Percentiles rank a stretch among this genome's conserved stretches.
Conservation (phyloP, 2,113 vertebrate genomes). For the Macquaria australasica region DNA sequence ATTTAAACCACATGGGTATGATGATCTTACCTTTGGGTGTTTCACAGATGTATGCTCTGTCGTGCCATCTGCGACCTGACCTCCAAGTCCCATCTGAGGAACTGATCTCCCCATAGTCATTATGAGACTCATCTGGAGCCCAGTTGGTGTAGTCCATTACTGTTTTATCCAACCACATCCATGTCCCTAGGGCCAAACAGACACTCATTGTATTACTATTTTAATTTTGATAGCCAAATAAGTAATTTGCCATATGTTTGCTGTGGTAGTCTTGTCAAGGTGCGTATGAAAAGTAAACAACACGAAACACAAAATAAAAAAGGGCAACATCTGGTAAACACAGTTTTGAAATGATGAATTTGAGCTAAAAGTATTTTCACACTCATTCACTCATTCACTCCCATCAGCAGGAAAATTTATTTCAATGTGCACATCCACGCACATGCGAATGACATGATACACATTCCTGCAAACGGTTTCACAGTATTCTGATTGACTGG, state of each 20-base stretch:
- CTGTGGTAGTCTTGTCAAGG: neutral
- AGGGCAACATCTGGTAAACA: neutral
- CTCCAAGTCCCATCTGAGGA: conserved; percentile 86
- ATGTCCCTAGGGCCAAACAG: conserved; percentile 78
- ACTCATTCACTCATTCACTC: neutral
- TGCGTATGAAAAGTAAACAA: neutral
- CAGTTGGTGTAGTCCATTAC: conserved; percentile 91
- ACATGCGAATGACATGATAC: neutral
- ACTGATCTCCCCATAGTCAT: conserved; percentile 73
- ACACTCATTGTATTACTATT: neutral
- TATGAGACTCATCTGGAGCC: conserved; percentile 82
- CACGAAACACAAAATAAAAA: neutral
- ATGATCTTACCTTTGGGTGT: conserved; percentile 89
- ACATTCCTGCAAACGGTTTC: neutral
- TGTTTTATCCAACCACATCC: conserved; percentile 90
- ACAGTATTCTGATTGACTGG: too few species aligned
- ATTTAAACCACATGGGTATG: neutral
- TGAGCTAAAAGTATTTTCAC: neutral
- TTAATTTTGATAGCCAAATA: neutral
- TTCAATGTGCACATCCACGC: neutral
- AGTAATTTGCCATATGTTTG: neutral
- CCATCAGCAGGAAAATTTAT: neutral
- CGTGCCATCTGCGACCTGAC: conserved; percentile 84
- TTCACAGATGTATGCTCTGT: conserved; percentile 90
- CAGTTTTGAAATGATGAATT: neutral